Percentiles rank a stretch among this genome's conserved stretches.
These are phyloP conservation scores for Daktulosphaira vitifoliae DNA, from an alignment of 1,140 invertebrate genomes.

Conservation along the genomic window DNA sequence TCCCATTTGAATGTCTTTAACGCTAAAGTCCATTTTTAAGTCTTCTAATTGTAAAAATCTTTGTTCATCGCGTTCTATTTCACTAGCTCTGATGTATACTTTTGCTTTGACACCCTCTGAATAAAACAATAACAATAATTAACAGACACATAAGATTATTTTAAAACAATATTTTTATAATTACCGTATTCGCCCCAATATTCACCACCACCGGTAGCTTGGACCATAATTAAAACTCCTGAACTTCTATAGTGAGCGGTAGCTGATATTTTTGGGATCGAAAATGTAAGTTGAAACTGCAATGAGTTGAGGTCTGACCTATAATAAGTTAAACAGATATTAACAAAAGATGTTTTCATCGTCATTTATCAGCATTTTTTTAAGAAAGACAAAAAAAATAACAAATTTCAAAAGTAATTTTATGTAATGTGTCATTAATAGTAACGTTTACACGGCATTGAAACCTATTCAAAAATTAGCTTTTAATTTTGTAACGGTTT, in stretches of 20 bases:
- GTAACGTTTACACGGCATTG: no score
- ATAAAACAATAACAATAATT: slow-evolving; percentile 34
- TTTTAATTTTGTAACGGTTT: no score
- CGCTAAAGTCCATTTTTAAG: slow-evolving; percentile 70
- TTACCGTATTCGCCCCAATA: slow-evolving; percentile 80
- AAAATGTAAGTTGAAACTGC: slow-evolving; percentile 67
- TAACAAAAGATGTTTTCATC: no score
- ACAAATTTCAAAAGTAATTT: not conserved
- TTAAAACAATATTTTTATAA: not conserved
- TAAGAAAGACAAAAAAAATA: no score
- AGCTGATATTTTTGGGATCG: slow-evolving; percentile 65
- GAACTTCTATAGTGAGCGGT: slow-evolving; percentile 66
- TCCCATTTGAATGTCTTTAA: slow-evolving; percentile 69
- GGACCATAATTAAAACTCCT: slow-evolving; percentile 64
- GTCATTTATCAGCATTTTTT: no score
- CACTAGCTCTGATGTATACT: slow-evolving; percentile 64
- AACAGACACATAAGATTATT: not conserved
- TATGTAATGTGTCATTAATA: no score
- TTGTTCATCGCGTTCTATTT: slow-evolving; percentile 50
- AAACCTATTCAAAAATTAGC: no score
- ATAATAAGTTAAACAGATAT: no score
- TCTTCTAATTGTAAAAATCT: slow-evolving; percentile 60
- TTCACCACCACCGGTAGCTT: slow-evolving; percentile 69
- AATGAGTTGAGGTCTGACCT: slow-evolving; percentile 64
- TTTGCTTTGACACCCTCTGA: slow-evolving; percentile 72